phyloP scores from a whole-genome alignment of 2,888 invertebrate species.

The Thecocarcelia acutangulata region DNA sequence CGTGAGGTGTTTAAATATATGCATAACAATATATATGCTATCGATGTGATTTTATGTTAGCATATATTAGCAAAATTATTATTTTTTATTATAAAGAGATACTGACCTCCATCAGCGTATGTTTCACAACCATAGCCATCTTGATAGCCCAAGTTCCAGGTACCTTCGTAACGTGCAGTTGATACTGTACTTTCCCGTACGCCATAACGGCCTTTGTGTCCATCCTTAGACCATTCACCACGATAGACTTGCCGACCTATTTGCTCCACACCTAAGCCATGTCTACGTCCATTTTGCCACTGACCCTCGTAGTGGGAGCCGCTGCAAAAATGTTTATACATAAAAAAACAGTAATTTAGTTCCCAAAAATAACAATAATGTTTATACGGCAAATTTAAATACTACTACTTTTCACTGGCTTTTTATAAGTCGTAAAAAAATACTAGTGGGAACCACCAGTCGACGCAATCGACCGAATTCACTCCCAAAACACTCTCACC shows the following conservation, averaged over 20 bases:
- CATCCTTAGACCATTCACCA: constrained; percentile 97
- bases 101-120: constrained; percentile 98
- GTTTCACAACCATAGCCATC: constrained; percentile 99
- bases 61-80: too few relatives aligned
- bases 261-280: constrained; percentile 98
- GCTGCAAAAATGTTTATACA: constrained; percentile 83
- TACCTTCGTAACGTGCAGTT: constrained; percentile 97
- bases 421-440: too few relatives aligned
- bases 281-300: constrained; percentile 99
- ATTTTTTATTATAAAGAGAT: background rate
- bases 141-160: constrained; percentile 99
- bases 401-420: too few relatives aligned
- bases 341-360: background rate
- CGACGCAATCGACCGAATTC: too few relatives aligned
- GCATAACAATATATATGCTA: too few relatives aligned
- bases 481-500: too few relatives aligned
- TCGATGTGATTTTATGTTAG: background rate
- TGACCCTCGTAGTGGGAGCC: constrained; percentile 98
- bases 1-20: too few relatives aligned
- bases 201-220: constrained; percentile 99
- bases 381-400: too few relatives aligned
- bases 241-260: constrained; percentile 98
- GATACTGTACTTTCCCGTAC: constrained; percentile 97
- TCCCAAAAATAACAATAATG: too few relatives aligned
- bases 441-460: too few relatives aligned